Percentiles rank a stretch among this genome's conserved stretches.
These are phyloP conservation scores for Oenanthe melanoleuca DNA, from an alignment of 2,113 vertebrate species.

Conservation along the genomic window DNA sequence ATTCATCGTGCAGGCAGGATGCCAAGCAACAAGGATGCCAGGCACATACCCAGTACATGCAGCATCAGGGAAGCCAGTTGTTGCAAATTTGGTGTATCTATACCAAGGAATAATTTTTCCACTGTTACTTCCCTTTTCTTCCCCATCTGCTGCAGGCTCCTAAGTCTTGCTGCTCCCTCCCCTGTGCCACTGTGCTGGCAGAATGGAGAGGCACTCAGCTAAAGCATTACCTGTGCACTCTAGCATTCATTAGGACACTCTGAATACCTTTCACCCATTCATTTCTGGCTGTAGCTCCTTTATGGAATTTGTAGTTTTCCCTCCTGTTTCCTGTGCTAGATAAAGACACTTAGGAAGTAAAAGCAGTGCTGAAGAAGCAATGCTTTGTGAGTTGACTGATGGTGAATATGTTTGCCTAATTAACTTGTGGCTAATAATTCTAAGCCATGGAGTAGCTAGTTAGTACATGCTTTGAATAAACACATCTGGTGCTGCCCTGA, in stretches of 20 bases:
- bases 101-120: not conserved
- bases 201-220: not conserved
- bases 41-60: not conserved
- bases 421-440: conserved; percentile 85
- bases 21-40: not conserved
- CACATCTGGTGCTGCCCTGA: conserved; percentile 87
- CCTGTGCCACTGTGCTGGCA: not conserved
- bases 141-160: not conserved
- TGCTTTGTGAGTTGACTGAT: conserved; percentile 68
- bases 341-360: not conserved
- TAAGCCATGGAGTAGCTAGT: conserved; percentile 91
- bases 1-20: not conserved
- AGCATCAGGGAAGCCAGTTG: not conserved
- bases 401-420: conserved; percentile 84
- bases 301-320: not conserved
- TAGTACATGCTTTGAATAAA: conserved; percentile 83
- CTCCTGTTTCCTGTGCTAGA: not conserved
- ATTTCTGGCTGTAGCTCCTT: not conserved
- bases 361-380: conserved; percentile 11
- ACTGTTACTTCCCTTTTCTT: not conserved
- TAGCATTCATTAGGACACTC: rapidly evolving
- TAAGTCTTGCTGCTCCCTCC: not conserved
- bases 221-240: not conserved
- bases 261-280: not conserved
- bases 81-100: not conserved